A percentile compares a stretch with the other conserved stretches of the same genome.
These are phyloP conservation scores for Arrhopalites spinosus DNA, from an alignment of 2,888 invertebrate genomes.

Conservation along the genomic window DNA sequence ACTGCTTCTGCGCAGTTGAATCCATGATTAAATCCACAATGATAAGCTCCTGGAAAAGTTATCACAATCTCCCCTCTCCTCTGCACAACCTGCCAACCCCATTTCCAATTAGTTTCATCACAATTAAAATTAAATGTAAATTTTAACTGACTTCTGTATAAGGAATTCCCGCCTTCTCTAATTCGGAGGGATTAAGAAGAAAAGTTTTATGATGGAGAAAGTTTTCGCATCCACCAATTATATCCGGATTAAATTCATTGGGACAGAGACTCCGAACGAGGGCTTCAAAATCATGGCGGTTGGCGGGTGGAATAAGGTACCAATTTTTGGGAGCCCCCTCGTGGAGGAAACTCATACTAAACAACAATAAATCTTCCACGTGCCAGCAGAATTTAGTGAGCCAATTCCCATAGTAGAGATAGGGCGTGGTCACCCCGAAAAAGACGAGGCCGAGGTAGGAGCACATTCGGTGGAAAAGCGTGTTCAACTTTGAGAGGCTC, in stretches of 20 bases:
- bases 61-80: conserved; percentile 97
- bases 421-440: conserved; percentile 99
- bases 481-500: too few relatives aligned
- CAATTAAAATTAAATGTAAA: not conserved
- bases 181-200: too few relatives aligned
- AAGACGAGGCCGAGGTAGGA: too few relatives aligned
- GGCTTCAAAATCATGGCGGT: too few relatives aligned
- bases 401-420: conserved; percentile 99
- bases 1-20: conserved; percentile 99
- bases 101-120: not conserved
- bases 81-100: conserved; percentile 78
- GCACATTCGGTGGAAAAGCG: too few relatives aligned
- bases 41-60: conserved; percentile 98
- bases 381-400: conserved; percentile 99
- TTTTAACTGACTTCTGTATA: not conserved
- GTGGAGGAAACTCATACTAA: conserved; percentile 98
- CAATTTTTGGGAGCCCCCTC: conserved; percentile 96
- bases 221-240: too few relatives aligned
- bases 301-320: conserved; percentile 61
- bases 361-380: conserved; percentile 99
- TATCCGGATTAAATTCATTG: too few relatives aligned
- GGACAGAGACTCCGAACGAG: too few relatives aligned
- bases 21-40: conserved; percentile 97
- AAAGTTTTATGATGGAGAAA: too few relatives aligned
- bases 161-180: too few relatives aligned